phyloP scores from a whole-genome alignment of 1,140 invertebrate species.

The Elymnias hypermnestra region DNA sequence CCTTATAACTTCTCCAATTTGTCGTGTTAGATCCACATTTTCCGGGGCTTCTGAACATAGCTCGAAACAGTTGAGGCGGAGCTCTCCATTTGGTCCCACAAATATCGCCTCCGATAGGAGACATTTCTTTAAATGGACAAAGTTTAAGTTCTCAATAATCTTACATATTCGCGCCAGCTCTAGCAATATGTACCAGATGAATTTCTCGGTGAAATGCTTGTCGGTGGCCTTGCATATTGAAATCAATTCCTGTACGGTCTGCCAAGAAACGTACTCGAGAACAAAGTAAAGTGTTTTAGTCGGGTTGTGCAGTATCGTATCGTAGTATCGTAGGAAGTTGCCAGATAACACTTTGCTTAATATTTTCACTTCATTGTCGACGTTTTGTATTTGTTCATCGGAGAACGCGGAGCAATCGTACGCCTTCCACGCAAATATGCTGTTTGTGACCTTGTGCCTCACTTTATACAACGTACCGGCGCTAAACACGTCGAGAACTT shows the following conservation, averaged over 20 bases:
- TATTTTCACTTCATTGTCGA: constrained; percentile 57
- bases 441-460: constrained; percentile 69
- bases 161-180: constrained; percentile 54
- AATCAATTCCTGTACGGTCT: constrained; percentile 51
- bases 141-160: constrained; percentile 37
- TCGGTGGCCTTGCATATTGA: constrained; percentile 42
- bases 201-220: constrained; percentile 56
- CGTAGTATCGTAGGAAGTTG: constrained; percentile 55
- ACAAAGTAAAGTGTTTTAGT: constrained; percentile 68
- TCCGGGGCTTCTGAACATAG: constrained; percentile 22
- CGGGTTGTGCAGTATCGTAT: constrained; percentile 59
- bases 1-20: constrained; percentile 47
- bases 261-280: constrained; percentile 60
- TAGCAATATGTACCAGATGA: constrained; percentile 62
- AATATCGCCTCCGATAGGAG: constrained; percentile 50
- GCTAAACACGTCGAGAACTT: constrained; percentile 67
- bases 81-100: constrained; percentile 43
- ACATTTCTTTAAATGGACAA: constrained; percentile 50
- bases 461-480: constrained; percentile 70
- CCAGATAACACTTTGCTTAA: constrained; percentile 52
- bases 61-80: constrained; percentile 64
- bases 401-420: constrained; percentile 61
- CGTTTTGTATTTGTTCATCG: constrained; percentile 59
- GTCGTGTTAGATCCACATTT: constrained; percentile 38
- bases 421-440: constrained; percentile 67